Conservation (phyloP, 2,113 vertebrate species). For the Halcyon malimbica region DNA sequence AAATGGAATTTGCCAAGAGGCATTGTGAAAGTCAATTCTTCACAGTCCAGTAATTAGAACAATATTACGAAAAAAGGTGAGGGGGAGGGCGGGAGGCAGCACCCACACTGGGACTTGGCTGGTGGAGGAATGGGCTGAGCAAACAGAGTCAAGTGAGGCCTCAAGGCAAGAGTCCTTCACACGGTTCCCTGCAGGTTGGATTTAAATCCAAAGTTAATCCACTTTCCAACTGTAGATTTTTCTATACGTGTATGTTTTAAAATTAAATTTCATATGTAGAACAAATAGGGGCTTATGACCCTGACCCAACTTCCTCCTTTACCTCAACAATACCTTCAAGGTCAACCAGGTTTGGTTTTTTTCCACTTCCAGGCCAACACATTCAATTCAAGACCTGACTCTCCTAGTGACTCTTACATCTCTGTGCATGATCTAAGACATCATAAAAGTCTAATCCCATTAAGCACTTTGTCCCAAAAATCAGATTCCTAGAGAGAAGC, state of each 20-base stretch:
- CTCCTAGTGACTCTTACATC: neutral
- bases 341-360: neutral
- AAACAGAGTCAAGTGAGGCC: slow-evolving; percentile 20
- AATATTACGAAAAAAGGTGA: neutral
- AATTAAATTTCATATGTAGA: neutral
- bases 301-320: neutral
- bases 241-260: neutral
- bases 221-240: neutral
- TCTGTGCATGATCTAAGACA: neutral
- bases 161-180: neutral
- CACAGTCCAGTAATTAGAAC: slow-evolving; percentile 64
- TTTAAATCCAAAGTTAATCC: neutral
- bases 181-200: neutral
- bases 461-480: neutral
- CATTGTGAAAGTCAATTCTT: slow-evolving; percentile 52
- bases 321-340: neutral
- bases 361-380: neutral
- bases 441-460: neutral
- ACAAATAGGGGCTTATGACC: neutral
- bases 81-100: neutral
- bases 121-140: neutral
- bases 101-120: neutral
- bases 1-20: slow-evolving; percentile 58
- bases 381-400: neutral
- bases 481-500: neutral